Percentiles rank a stretch among this genome's conserved stretches.
Evolutionary conservation across 2,888 invertebrate species (phyloP).

Genomic region (Lasioglossum malachurum): DNA sequence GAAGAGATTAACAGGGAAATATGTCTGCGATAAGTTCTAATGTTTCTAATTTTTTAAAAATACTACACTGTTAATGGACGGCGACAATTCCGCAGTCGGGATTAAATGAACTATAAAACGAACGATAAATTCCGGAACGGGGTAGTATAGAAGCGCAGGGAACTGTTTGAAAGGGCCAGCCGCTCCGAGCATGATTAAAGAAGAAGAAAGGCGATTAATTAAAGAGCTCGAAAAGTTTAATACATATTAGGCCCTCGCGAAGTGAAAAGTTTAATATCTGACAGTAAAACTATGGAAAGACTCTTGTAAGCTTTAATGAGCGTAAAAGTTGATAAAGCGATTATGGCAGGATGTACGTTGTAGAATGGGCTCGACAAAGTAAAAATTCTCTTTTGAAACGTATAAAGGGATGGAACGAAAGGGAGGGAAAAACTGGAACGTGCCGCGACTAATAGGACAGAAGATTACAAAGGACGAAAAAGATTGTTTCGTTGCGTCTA

Average conservation of each 20-base stretch:
- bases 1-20: neutral
- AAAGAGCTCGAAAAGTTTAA: slow-evolving; percentile 16
- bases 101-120: slow-evolving; percentile 5
- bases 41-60: neutral
- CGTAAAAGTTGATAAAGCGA: slow-evolving; percentile 32
- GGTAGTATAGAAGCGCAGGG: neutral
- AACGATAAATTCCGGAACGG: slow-evolving; percentile 7
- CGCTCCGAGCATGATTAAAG: neutral
- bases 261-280: slow-evolving; percentile 38
- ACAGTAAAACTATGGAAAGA: slow-evolving; percentile 17
- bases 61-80: no score
- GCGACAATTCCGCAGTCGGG: neutral
- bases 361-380: neutral
- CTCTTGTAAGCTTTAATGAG: slow-evolving; percentile 29
- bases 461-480: neutral
- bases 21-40: neutral
- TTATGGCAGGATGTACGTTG: slow-evolving; percentile 14
- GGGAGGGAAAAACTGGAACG: neutral
- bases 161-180: neutral
- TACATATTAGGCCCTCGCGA: slow-evolving; percentile 22
- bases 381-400: slow-evolving; percentile 1
- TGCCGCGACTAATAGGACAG: neutral
- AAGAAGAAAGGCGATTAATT: slow-evolving; percentile 25
- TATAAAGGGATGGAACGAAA: neutral
- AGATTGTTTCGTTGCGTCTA: neutral